phyloP scores from a whole-genome alignment of 1,140 invertebrate genomes.

The Coelopa frigida region DNA sequence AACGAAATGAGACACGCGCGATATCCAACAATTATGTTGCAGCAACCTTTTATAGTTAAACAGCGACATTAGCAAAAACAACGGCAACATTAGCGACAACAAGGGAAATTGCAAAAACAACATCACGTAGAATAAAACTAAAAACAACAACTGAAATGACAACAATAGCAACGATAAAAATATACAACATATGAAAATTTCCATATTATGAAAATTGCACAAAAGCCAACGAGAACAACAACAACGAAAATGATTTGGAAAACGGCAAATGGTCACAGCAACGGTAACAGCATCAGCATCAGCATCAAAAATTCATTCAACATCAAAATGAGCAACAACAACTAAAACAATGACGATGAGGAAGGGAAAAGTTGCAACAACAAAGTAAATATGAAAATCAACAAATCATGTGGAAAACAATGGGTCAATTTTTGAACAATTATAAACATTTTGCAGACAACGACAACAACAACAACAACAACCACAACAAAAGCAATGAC shows the following conservation, averaged over 20 bases:
- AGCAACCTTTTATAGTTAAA: too few species aligned
- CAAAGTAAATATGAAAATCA: slow-evolving; percentile 19
- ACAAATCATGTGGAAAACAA: slow-evolving; percentile 44
- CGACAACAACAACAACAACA: too few species aligned
- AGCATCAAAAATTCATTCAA: neutral
- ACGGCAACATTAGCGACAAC: neutral
- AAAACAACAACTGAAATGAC: slow-evolving; percentile 8
- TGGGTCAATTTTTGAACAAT: slow-evolving; percentile 42
- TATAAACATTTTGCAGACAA: slow-evolving; percentile 45
- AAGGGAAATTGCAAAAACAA: neutral
- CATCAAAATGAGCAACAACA: slow-evolving; percentile 4
- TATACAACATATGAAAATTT: slow-evolving; percentile 12
- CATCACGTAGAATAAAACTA: slow-evolving; percentile 1
- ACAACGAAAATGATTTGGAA: neutral
- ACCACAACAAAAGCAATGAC: too few species aligned
- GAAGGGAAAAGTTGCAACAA: neutral
- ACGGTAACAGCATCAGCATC: neutral
- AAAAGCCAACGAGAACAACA: slow-evolving; percentile 7
- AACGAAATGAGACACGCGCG: too few species aligned
- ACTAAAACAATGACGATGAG: neutral
- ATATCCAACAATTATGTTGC: too few species aligned
- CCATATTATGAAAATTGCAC: slow-evolving; percentile 11
- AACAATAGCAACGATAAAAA: slow-evolving; percentile 12
- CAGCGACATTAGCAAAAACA: neutral
- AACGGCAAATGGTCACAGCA: neutral